These are phyloP conservation scores for Cyclargus thomasi DNA, from an alignment of 1,140 invertebrate species.

Conservation along the genomic window DNA sequence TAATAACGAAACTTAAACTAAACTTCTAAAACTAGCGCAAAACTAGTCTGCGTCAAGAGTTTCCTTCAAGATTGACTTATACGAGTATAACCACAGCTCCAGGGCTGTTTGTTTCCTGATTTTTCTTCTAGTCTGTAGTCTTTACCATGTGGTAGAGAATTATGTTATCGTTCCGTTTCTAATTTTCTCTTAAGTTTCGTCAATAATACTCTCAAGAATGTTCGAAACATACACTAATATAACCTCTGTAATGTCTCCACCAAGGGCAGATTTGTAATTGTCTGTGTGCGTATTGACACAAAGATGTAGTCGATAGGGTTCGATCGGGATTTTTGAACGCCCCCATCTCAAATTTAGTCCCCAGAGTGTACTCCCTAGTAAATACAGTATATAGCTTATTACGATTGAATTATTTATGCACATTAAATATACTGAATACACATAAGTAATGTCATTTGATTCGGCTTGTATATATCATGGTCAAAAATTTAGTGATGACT, in stretches of 20 bases:
- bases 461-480: not conserved
- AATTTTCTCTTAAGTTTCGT: no score
- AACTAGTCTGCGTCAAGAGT: no score
- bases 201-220: no score
- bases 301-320: constrained; percentile 54
- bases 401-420: constrained; percentile 58
- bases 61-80: no score
- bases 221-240: not conserved
- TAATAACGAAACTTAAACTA: no score
- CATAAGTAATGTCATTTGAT: not conserved
- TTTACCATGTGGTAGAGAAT: no score
- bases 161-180: no score
- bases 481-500: not conserved
- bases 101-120: no score
- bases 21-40: no score
- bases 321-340: constrained; percentile 67
- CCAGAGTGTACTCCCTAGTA: constrained; percentile 56
- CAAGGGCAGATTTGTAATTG: constrained; percentile 12
- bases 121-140: no score
- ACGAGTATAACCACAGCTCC: no score
- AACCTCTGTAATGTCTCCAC: not conserved
- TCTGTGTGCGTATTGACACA: constrained; percentile 32
- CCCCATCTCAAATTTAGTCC: constrained; percentile 57
- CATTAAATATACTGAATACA: constrained; percentile 15
- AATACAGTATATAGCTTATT: constrained; percentile 50